Evolutionary conservation across 2,888 invertebrate genomes (phyloP).

Genomic region (Dyspetes luteomarginatus): DNA sequence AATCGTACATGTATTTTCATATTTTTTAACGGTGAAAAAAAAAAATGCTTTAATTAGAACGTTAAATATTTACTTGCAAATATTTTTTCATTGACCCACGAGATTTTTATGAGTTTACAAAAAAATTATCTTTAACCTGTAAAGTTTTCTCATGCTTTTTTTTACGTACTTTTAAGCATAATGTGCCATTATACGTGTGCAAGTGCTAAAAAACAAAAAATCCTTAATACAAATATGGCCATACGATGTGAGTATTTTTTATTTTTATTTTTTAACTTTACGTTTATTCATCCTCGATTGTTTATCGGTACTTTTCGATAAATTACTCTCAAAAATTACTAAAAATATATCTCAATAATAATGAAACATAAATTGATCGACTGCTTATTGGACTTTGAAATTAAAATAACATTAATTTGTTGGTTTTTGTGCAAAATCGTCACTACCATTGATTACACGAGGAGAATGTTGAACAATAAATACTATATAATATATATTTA

Average conservation of each 20-base stretch:
- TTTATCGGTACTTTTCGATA: background rate
- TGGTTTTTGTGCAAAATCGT: constrained; percentile 39
- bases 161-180: background rate
- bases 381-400: constrained; percentile 6
- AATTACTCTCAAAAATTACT: background rate
- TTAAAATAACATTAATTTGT: constrained; percentile 6
- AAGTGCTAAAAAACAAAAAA: constrained; percentile 10
- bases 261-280: background rate
- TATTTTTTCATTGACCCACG: constrained; percentile 38
- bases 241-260: background rate
- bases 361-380: constrained; percentile 14
- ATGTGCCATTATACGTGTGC: background rate
- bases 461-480: constrained; percentile 49
- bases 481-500: constrained; percentile 42
- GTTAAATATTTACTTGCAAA: constrained; percentile 39
- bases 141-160: constrained; percentile 8
- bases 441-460: constrained; percentile 42
- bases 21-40: constrained; percentile 55
- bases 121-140: constrained; percentile 1
- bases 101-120: background rate
- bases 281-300: background rate
- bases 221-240: constrained; percentile 12
- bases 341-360: background rate
- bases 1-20: constrained; percentile 62
- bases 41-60: constrained; percentile 24